Evolutionary conservation across 2,113 vertebrate genomes (phyloP).

Genomic region (Caretta caretta): DNA sequence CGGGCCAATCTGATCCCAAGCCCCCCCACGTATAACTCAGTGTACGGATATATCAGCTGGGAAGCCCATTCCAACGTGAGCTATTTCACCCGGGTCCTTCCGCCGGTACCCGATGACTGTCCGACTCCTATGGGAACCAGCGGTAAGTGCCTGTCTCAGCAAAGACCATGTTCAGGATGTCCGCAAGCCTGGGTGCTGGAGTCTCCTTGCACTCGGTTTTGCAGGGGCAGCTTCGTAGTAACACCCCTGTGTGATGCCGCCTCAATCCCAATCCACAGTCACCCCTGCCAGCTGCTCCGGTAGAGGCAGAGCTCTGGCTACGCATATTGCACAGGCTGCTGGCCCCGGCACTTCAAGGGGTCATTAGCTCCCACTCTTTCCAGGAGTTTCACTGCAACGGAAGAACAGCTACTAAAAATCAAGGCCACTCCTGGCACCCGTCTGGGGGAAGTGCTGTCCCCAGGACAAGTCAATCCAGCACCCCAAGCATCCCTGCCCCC

Average conservation of each 20-base stretch:
- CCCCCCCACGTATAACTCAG: conserved; percentile 92
- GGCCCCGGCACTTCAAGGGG: not conserved
- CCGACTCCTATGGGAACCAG: conserved; percentile 91
- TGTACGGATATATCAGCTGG: conserved; percentile 93
- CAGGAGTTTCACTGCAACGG: not conserved
- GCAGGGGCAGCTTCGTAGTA: not conserved
- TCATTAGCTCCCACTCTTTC: not conserved
- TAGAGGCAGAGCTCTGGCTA: not conserved
- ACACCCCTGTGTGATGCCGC: not conserved
- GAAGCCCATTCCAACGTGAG: conserved; percentile 91
- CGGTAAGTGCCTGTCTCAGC: conserved; percentile 77
- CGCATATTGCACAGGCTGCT: not conserved
- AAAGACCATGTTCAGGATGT: not conserved
- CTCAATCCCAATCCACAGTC: not conserved
- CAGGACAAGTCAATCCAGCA: not conserved
- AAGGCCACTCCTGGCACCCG: not conserved
- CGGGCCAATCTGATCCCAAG: conserved; percentile 91
- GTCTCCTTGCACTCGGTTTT: not conserved
- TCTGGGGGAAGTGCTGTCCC: no score
- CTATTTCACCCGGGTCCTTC: conserved; percentile 92
- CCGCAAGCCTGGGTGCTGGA: not conserved
- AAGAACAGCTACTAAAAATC: not conserved
- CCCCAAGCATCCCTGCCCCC: not conserved
- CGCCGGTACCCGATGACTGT: conserved; percentile 89
- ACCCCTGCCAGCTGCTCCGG: not conserved